These are phyloP conservation scores for Tachina fera DNA, from an alignment of 2,888 invertebrate genomes.

Conservation along the genomic window DNA sequence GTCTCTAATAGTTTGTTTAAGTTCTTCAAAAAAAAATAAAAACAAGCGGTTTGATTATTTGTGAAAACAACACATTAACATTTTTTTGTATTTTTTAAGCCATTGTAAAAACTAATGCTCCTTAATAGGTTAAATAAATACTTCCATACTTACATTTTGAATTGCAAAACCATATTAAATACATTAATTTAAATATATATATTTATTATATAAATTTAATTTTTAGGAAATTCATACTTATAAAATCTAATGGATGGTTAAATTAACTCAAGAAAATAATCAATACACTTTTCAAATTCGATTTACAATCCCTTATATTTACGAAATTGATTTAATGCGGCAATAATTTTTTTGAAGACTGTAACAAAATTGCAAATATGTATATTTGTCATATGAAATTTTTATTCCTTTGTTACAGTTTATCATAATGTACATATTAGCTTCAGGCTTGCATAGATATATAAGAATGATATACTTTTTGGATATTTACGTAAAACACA, in stretches of 20 bases:
- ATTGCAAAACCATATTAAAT: not conserved
- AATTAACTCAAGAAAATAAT: constrained; percentile 28
- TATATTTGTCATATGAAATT: not conserved
- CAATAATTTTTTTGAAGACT: constrained; percentile 15
- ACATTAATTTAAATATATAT: constrained; percentile 37
- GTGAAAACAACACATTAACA: too few relatives aligned
- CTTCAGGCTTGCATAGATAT: constrained; percentile 34
- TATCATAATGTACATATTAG: constrained; percentile 27
- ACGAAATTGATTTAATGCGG: not conserved
- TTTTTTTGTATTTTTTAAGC: too few relatives aligned
- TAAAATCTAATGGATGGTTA: constrained; percentile 62
- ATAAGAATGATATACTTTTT: constrained; percentile 14
- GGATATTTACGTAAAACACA: constrained; percentile 22
- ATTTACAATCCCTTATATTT: constrained; percentile 28
- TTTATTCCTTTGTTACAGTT: constrained; percentile 5
- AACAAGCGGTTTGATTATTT: too few relatives aligned
- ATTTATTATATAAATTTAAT: constrained; percentile 54
- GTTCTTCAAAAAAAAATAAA: too few relatives aligned
- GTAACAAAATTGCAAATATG: not conserved
- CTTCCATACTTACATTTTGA: not conserved
- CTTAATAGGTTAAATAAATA: not conserved
- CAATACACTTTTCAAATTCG: constrained; percentile 34
- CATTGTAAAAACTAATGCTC: too few relatives aligned
- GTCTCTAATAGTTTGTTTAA: too few relatives aligned
- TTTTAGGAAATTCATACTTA: constrained; percentile 42